phyloP scores from a whole-genome alignment of 1,140 invertebrate genomes.

The Helicorthomorpha holstii region DNA sequence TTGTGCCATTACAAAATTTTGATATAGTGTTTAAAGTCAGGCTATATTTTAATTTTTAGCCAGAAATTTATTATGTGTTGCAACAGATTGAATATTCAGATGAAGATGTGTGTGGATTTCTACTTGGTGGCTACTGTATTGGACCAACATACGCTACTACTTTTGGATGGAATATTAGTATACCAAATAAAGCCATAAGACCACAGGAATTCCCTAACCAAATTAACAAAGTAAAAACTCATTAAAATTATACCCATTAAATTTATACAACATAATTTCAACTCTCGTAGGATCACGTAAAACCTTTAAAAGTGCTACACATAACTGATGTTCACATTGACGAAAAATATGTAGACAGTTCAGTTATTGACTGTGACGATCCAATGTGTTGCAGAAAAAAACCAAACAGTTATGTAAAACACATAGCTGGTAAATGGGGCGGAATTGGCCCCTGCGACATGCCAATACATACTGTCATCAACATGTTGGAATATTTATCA shows the following conservation, averaged over 20 bases:
- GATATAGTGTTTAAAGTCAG: no score
- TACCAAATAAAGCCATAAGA: no score
- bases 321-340: background rate
- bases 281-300: no score
- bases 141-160: background rate
- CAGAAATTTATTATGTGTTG: background rate
- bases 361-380: constrained; percentile 17
- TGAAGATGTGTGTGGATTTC: background rate
- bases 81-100: background rate
- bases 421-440: constrained; percentile 24
- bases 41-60: background rate
- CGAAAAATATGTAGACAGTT: background rate
- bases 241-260: background rate
- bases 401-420: constrained; percentile 28
- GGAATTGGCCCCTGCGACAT: constrained; percentile 17
- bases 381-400: constrained; percentile 28
- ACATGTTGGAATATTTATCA: no score
- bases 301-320: background rate
- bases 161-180: background rate
- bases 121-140: background rate
- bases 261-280: no score
- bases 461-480: constrained; percentile 16
- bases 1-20: no score
- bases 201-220: background rate
- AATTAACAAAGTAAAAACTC: background rate